phyloP scores from a whole-genome alignment of 1,140 invertebrate genomes.

The Oryzaephilus surinamensis region DNA sequence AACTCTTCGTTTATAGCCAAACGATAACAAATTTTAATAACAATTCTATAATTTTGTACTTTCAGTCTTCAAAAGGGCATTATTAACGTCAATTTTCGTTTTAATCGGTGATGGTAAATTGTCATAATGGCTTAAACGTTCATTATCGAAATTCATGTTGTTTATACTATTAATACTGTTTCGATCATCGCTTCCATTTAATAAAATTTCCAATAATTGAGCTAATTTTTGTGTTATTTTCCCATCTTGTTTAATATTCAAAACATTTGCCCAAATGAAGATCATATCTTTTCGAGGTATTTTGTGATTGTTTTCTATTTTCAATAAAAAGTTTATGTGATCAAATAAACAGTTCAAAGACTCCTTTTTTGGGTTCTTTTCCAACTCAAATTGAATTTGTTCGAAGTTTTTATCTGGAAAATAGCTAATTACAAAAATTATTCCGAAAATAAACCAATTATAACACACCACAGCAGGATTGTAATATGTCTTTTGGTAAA shows the following conservation, averaged over 20 bases:
- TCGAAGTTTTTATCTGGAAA: not conserved
- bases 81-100: conserved; percentile 4
- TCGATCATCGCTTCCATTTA: not conserved
- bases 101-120: too few relatives aligned
- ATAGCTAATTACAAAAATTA: not conserved
- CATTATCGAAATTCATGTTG: not conserved
- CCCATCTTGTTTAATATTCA: not conserved
- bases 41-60: conserved; percentile 3
- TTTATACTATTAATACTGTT: not conserved
- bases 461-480: conserved; percentile 5
- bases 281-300: conserved; percentile 1
- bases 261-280: not conserved
- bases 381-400: not conserved
- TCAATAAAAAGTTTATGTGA: too few relatives aligned
- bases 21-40: conserved; percentile 1
- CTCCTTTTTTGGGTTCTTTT: not conserved
- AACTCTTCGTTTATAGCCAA: too few relatives aligned
- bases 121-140: conserved; percentile 4
- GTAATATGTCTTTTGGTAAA: conserved; percentile 6
- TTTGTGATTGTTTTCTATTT: not conserved
- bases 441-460: not conserved
- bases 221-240: conserved; percentile 1
- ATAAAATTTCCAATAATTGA: conserved; percentile 2
- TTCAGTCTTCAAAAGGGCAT: not conserved
- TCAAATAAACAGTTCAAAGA: too few relatives aligned